Evolutionary conservation across 2,888 invertebrate species (phyloP), one percentile per base, ranked within the genome.

Genomic region (Epinotia ramella): DNA sequence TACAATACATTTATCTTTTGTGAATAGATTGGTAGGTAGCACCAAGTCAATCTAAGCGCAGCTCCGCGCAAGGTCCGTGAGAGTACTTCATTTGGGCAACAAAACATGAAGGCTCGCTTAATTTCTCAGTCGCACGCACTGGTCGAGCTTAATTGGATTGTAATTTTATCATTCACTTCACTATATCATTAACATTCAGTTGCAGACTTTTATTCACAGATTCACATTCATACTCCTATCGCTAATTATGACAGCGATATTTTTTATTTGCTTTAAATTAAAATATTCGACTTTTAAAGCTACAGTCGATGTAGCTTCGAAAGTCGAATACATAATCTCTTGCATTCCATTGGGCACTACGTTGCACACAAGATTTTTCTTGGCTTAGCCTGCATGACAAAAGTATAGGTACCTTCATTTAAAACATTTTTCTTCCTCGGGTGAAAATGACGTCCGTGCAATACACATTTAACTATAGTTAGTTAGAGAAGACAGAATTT

Each of bases 41-140:
- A 40, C n/a, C 56, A 84, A 40, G 46, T 87, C 89, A 89, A 90
- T 91, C 88, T 90, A 85, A 87, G 83, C 84, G 83, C 89, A 87
- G 83, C 84, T 83, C 89, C 85, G 56, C 84, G 84, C 93, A 93
- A 94, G 93, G 92, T 91, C 91, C 87, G 87, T 87, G 83, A 86
- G 87, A 88, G 84, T 88, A 87, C 91, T 90, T 88, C 85, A 88
- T 89, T 88, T 86, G 84, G 86, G 86, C 83, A 90, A 93, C 91
- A 91, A 92, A 92, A 92, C 89, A 88, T 89, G 88, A 89, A 90
- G 88, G 88, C 88, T 92, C 90, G 88, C 89, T 90, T 90, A 89
- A 92, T 91, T 90, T 92, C 90, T 88, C 89, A 92, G 89, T 90
- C 91, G 87, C 92, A 92, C 92, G 92, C 91, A 91, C 87, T 86